Conservation (phyloP, 1,140 invertebrate species). For the Drosophila prosaltans region DNA sequence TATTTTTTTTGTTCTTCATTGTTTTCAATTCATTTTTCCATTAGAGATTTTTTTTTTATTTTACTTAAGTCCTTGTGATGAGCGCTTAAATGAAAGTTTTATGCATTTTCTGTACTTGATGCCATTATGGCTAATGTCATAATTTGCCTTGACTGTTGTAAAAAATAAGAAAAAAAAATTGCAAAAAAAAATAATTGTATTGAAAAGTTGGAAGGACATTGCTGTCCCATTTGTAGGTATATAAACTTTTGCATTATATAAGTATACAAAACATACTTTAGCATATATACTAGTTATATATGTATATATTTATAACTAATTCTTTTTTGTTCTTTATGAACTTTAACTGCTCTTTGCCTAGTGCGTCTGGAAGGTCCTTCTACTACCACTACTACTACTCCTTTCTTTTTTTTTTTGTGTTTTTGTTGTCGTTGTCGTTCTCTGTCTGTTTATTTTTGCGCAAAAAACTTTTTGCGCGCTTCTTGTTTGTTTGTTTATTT, state of each 20-base stretch:
- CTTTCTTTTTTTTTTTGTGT: slow-evolving; percentile 28
- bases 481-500: slow-evolving; percentile 56
- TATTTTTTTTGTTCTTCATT: too few species aligned
- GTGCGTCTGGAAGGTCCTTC: background rate
- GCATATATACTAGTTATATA: slow-evolving; percentile 1
- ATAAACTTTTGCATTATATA: slow-evolving; percentile 2
- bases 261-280: background rate
- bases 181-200: background rate
- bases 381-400: slow-evolving; percentile 29
- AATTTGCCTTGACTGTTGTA: slow-evolving; percentile 3
- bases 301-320: background rate
- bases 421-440: background rate
- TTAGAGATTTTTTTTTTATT: background rate
- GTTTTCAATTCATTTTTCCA: too few species aligned
- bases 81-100: background rate
- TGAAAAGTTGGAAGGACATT: slow-evolving; percentile 1
- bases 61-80: background rate
- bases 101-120: background rate
- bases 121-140: slow-evolving; percentile 2
- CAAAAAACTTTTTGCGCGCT: slow-evolving; percentile 47
- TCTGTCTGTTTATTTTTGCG: slow-evolving; percentile 35
- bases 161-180: background rate
- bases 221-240: background rate
- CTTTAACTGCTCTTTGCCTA: slow-evolving; percentile 6
- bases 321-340: background rate